phyloP scores from a whole-genome alignment of 2,888 invertebrate genomes.

The Parapristionchus giblindavisi region DNA sequence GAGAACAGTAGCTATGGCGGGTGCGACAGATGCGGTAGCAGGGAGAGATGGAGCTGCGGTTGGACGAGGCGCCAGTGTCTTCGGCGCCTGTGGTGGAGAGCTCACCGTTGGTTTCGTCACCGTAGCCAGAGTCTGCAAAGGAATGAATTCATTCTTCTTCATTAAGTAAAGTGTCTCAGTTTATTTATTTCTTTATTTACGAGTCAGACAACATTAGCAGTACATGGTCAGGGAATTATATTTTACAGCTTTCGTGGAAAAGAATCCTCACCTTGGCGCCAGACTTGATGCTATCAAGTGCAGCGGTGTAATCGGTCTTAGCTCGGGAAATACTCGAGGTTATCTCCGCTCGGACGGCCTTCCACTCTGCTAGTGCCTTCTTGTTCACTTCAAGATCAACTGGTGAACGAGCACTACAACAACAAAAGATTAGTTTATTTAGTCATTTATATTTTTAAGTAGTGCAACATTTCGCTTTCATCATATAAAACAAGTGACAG shows the following conservation, averaged over 20 bases:
- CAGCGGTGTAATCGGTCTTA: conserved; percentile 45
- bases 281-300: conserved; percentile 46
- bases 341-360: background rate
- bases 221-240: background rate
- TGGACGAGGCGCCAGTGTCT: background rate
- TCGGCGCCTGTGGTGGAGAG: background rate
- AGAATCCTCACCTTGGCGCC: conserved; percentile 42
- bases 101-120: conserved; percentile 11
- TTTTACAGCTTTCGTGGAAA: background rate
- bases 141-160: background rate
- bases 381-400: background rate
- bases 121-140: conserved; percentile 19
- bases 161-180: too few species aligned
- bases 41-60: background rate
- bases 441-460: background rate
- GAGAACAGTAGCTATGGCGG: background rate
- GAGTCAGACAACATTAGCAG: too few species aligned
- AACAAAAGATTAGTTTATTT: background rate
- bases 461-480: background rate
- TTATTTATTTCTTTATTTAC: too few species aligned
- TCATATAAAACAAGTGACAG: background rate
- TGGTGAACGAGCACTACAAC: conserved; percentile 2
- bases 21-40: background rate
- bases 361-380: conserved; percentile 8
- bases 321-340: background rate